These are phyloP conservation scores for Liposcelis brunnea DNA, from an alignment of 2,888 invertebrate genomes.

Conservation along the genomic window DNA sequence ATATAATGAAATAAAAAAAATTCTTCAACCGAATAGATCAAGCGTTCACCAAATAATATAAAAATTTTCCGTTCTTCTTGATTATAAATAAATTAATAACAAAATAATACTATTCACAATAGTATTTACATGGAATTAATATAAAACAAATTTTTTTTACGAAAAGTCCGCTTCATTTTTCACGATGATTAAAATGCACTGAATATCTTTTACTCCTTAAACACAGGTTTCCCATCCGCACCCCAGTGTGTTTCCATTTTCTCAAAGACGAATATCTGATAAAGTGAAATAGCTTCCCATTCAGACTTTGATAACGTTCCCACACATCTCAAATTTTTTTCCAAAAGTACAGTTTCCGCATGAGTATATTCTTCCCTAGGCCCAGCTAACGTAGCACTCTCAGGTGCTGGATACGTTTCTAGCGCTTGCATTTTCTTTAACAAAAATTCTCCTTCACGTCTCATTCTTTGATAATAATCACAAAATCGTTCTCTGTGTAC, in stretches of 20 bases:
- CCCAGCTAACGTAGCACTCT: conserved; percentile 36
- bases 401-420: conserved; percentile 58
- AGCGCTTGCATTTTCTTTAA: conserved; percentile 63
- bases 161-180: neutral
- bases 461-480: conserved; percentile 55
- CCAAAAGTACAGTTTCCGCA: conserved; percentile 29
- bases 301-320: conserved; percentile 78
- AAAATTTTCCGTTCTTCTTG: too few species aligned
- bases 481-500: conserved; percentile 41
- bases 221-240: conserved; percentile 42
- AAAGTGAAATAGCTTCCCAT: conserved; percentile 82
- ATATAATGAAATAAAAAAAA: too few species aligned
- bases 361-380: conserved; percentile 48
- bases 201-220: conserved; percentile 22
- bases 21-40: too few species aligned
- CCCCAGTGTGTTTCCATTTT: conserved; percentile 51
- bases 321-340: conserved; percentile 30
- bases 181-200: neutral
- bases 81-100: too few species aligned
- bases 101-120: too few species aligned
- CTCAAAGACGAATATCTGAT: conserved; percentile 67
- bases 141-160: too few species aligned
- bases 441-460: conserved; percentile 35
- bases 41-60: too few species aligned
- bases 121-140: too few species aligned